Evolutionary conservation across 2,797 vertebrate genomes (phyloP).

Genomic region (Nasua narica): DNA sequence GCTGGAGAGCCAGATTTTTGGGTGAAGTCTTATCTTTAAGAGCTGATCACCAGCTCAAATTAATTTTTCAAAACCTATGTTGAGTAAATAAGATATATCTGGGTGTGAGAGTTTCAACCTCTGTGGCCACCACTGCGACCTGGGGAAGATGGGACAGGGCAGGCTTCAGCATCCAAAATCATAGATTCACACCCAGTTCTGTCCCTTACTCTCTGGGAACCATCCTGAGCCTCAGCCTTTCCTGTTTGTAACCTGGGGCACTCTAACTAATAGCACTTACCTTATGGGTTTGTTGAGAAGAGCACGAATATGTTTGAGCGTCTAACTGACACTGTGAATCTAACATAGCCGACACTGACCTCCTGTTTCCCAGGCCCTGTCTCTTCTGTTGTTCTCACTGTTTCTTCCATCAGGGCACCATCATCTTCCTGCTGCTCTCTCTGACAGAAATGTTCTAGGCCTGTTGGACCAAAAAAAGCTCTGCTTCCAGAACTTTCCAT

Average conservation of each 20-base stretch:
- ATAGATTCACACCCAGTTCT: fast-evolving
- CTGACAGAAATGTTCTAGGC: neutral
- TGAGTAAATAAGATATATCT: neutral
- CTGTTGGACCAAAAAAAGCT: neutral
- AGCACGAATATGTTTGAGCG: fast-evolving
- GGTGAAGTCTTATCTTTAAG: neutral
- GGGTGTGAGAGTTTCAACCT: neutral
- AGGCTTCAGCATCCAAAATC: neutral
- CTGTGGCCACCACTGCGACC: fast-evolving
- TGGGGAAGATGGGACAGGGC: fast-evolving
- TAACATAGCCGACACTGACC: fast-evolving
- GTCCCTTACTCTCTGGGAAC: neutral
- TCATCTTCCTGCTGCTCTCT: neutral
- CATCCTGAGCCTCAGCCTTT: neutral
- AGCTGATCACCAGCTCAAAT: neutral
- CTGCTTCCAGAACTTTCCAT: neutral
- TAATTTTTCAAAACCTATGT: neutral
- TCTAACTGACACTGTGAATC: too few relatives aligned
- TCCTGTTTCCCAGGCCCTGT: neutral
- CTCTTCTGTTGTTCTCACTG: too few relatives aligned
- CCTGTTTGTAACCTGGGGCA: neutral
- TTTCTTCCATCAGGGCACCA: neutral
- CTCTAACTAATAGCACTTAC: neutral
- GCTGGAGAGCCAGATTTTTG: neutral
- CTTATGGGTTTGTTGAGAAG: neutral